These are phyloP conservation scores for Calosoma granatense DNA, from an alignment of 1,140 invertebrate species.

Conservation along the genomic window DNA sequence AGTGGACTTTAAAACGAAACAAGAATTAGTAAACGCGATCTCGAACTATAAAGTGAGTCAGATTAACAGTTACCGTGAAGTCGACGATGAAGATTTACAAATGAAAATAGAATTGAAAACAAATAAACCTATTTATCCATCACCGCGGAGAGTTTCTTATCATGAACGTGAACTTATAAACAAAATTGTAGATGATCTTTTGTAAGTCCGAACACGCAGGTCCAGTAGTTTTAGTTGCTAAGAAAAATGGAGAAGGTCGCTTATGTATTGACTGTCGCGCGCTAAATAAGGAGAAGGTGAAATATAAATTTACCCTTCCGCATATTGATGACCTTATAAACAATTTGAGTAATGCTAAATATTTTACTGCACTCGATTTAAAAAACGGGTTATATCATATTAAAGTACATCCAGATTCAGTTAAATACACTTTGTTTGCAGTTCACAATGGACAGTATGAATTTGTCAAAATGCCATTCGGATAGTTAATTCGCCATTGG, in stretches of 20 bases:
- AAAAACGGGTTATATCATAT: not conserved
- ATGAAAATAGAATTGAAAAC: not conserved
- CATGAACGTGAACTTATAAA: slow-evolving; percentile 13
- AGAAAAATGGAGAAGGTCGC: slow-evolving; percentile 31
- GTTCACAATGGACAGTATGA: not conserved
- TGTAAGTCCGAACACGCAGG: slow-evolving; percentile 32
- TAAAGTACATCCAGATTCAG: not conserved
- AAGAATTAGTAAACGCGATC: not conserved
- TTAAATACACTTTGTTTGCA: not conserved
- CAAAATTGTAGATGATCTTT: slow-evolving; percentile 21
- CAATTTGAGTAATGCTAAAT: not conserved
- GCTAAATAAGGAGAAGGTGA: slow-evolving; percentile 15
- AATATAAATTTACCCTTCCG: not conserved
- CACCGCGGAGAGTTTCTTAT: not conserved
- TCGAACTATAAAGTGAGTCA: not conserved
- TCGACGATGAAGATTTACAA: not conserved
- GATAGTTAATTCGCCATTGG: not conserved
- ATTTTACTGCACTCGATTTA: not conserved
- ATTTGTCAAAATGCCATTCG: not conserved
- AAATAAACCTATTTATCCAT: not conserved
- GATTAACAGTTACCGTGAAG: not conserved
- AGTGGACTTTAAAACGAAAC: not conserved
- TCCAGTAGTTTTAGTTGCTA: slow-evolving; percentile 33
- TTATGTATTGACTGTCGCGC: slow-evolving; percentile 28
- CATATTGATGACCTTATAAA: not conserved